Evolutionary conservation across 2,797 vertebrate species (phyloP), one percentile per base, ranked within the genome.

Genomic region (Aeoliscus strigatus): DNA sequence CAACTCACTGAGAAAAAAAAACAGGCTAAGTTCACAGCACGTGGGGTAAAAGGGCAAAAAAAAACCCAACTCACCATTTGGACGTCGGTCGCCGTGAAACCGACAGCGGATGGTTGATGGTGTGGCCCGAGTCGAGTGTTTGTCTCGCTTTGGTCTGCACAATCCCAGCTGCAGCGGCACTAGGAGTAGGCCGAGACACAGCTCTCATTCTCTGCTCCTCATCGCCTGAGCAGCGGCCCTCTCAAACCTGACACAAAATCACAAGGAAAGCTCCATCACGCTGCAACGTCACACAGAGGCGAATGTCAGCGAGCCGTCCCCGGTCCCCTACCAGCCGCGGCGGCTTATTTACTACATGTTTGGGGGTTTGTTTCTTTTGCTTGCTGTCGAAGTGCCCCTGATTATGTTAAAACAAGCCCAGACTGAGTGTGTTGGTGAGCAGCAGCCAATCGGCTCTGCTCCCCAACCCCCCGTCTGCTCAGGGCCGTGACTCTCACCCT

Each of bases 51-150:
- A 76, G 60, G 14, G 52, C 32, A 47, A 64, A 57, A 81, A 83
- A n/a, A n/a, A n/a, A n/a, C n/a, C n/a, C n/a, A n/a, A 87, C 89
- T 89, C 81, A 91, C 89, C 89, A 86, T 89, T 70, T 80, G 83
- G 64, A 80, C 63, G 73, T 86, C 83, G 84, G 81, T 81, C 80
- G 81, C 74, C 67, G 79, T 67, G 79, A 86, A 85, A 80, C 75
- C 83, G 69, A 52, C 75, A 47, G 74, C 74, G 73, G 74, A 35
- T 69, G 66, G 70, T 28, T 68, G 51, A 76, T 44, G 71, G 27
- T 65, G 66, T 71, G 68, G 66, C 80, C 71, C 76, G 65, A 72
- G 73, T 79, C 85, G 80, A 76, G 79, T 70, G 58, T 78, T 86
- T 87, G 66, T 56, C 57, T 81, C 80, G 73, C 70, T 84, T 83